phyloP scores from a whole-genome alignment of 2,113 vertebrate genomes.

The Bagarius yarrelli region DNA sequence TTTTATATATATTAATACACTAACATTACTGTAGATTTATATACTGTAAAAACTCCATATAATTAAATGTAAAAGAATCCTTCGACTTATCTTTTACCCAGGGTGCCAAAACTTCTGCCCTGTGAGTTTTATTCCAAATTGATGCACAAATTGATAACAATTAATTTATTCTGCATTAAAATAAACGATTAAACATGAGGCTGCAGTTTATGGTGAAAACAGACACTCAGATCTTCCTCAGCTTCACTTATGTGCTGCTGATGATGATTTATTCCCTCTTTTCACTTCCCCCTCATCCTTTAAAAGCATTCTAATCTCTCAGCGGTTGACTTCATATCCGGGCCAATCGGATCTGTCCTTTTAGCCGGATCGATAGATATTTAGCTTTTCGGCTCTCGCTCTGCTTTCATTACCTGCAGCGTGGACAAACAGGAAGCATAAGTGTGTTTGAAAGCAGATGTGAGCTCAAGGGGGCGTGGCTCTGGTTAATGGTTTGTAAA shows the following conservation, averaged over 20 bases:
- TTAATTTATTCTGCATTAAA: no score
- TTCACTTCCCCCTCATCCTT: constrained; percentile 29
- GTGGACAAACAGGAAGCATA: constrained; percentile 1
- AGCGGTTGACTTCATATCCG: constrained; percentile 27
- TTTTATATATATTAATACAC: neutral
- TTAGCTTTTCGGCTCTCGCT: neutral
- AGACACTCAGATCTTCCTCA: constrained; percentile 48
- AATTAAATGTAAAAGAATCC: neutral
- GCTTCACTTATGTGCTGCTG: constrained; percentile 54
- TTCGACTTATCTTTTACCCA: neutral
- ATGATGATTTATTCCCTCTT: constrained; percentile 46
- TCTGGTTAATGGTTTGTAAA: neutral
- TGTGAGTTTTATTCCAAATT: neutral
- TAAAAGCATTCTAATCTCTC: constrained; percentile 46
- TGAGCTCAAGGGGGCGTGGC: neutral
- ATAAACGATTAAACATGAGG: no score
- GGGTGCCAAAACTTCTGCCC: neutral
- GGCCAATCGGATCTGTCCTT: constrained; percentile 40
- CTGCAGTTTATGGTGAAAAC: constrained; percentile 38
- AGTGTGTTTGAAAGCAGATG: neutral
- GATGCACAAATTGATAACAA: neutral
- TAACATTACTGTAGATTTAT: neutral
- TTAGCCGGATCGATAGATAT: constrained; percentile 44
- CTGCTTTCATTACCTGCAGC: neutral
- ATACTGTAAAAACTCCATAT: neutral